Evolutionary conservation across 2,113 vertebrate genomes (phyloP).

Genomic region (Ailuropoda melanoleuca): DNA sequence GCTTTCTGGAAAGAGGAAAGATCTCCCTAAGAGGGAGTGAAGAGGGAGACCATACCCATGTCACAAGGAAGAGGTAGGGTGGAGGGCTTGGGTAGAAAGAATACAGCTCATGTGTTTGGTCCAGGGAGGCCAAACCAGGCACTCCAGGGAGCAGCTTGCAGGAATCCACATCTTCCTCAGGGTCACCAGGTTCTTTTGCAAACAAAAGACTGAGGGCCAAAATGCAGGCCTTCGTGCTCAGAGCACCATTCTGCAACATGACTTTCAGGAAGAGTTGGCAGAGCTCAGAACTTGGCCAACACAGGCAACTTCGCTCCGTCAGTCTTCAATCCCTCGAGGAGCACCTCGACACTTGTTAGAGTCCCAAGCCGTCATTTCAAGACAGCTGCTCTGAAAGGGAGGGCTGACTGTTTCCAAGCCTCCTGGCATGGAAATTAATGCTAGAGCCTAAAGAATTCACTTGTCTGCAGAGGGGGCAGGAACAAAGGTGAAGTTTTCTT

Average conservation of each 20-base stretch:
- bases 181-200: neutral
- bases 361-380: neutral
- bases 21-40: neutral
- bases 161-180: neutral
- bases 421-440: neutral
- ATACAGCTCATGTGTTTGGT: neutral
- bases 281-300: neutral
- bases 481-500: neutral
- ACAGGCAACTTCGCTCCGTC: neutral
- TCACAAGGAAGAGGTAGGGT: neutral
- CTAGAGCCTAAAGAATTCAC: neutral
- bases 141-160: neutral
- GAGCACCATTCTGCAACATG: neutral
- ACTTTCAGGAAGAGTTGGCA: neutral
- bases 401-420: neutral
- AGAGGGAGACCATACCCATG: neutral
- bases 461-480: neutral
- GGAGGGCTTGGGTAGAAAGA: neutral
- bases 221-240: neutral
- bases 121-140: neutral
- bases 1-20: conserved; percentile 22
- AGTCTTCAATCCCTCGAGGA: neutral
- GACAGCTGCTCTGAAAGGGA: neutral
- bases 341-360: neutral
- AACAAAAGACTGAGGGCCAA: neutral